Evolutionary conservation across 2,888 invertebrate genomes (phyloP).

Genomic region (Dastarcus helophoroides): DNA sequence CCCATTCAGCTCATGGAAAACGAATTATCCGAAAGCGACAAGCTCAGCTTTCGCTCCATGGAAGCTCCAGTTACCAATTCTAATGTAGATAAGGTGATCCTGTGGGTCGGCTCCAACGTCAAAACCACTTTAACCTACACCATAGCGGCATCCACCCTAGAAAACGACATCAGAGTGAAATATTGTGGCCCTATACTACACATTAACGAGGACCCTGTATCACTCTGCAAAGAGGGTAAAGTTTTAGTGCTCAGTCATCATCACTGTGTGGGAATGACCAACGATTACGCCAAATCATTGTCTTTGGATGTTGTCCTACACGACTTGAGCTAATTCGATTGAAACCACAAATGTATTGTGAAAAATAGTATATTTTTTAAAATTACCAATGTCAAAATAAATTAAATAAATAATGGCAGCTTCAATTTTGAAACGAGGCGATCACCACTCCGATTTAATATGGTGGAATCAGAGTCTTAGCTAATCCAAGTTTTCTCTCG

Average conservation of each 20-base stretch:
- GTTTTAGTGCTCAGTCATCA: constrained; percentile 26
- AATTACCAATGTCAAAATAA: not conserved
- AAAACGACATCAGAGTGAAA: constrained; percentile 27
- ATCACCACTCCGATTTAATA: not conserved
- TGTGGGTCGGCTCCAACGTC: constrained; percentile 31
- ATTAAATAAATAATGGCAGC: not conserved
- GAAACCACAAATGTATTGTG: constrained; percentile 14
- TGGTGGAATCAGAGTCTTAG: constrained; percentile 1
- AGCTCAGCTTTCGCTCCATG: too few species aligned
- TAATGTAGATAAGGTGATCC: constrained; percentile 30
- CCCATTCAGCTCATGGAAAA: too few species aligned
- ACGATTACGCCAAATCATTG: constrained; percentile 23
- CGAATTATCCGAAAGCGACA: too few species aligned
- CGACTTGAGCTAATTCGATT: too few species aligned
- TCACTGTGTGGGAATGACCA: constrained; percentile 27
- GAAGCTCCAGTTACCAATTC: too few species aligned
- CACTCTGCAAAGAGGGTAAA: constrained; percentile 25
- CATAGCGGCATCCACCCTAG: constrained; percentile 28
- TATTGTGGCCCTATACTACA: constrained; percentile 29
- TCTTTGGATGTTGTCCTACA: constrained; percentile 30
- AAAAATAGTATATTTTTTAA: not conserved
- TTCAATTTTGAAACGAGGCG: too few species aligned
- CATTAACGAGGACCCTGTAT: constrained; percentile 22
- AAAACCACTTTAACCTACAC: constrained; percentile 27
- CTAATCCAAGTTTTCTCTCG: constrained; percentile 8